These are phyloP conservation scores for Epizoanthus illoricatus DNA, from an alignment of 92 coral and sea anemone species.

Conservation along the genomic window DNA sequence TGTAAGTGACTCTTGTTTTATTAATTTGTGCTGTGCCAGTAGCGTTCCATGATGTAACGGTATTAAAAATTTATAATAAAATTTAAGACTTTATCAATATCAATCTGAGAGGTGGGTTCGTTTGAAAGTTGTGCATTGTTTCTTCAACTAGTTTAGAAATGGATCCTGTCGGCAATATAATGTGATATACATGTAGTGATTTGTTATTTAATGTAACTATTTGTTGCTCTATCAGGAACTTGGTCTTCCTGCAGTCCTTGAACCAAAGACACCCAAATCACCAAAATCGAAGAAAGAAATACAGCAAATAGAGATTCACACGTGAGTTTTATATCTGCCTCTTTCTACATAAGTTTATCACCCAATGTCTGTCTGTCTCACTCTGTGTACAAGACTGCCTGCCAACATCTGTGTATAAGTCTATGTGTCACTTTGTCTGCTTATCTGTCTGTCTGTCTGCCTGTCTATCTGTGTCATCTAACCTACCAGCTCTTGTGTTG, in stretches of 20 bases:
- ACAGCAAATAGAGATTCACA: slow-evolving; percentile 74
- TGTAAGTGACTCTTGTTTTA: not conserved
- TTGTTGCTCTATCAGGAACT: slow-evolving; percentile 57
- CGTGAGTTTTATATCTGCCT: slow-evolving; percentile 59
- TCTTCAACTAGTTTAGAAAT: not conserved
- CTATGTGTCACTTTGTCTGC: too few relatives aligned
- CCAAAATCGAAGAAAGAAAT: slow-evolving; percentile 62
- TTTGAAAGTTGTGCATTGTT: too few relatives aligned
- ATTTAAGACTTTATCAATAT: too few relatives aligned
- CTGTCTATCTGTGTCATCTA: too few relatives aligned
- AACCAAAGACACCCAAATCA: slow-evolving; percentile 66
- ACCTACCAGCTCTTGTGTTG: too few relatives aligned
- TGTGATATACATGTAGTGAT: too few relatives aligned
- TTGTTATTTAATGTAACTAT: too few relatives aligned
- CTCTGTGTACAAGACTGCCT: not conserved
- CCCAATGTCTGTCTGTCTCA: not conserved
- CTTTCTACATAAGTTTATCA: not conserved
- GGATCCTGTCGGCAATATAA: too few relatives aligned
- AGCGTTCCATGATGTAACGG: not conserved
- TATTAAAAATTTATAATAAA: too few relatives aligned
- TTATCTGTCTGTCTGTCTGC: too few relatives aligned
- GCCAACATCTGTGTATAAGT: too few relatives aligned
- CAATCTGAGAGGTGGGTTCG: too few relatives aligned
- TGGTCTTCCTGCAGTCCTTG: slow-evolving; percentile 65
- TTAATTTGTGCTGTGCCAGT: not conserved